phyloP scores from a whole-genome alignment of 2,113 vertebrate genomes.

The Epinephelus cyanopodus region DNA sequence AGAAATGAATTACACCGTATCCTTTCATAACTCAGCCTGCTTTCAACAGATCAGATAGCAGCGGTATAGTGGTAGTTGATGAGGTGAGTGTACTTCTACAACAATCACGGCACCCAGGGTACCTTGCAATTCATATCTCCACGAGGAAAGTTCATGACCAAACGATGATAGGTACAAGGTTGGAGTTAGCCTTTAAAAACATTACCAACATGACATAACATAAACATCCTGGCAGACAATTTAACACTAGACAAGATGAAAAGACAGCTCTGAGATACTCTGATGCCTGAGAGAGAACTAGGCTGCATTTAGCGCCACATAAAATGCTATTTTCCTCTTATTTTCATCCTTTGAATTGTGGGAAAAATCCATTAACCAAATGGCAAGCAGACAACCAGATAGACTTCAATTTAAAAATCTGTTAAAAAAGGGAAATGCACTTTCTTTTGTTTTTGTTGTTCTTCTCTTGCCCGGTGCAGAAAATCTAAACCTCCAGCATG shows the following conservation, averaged over 20 bases:
- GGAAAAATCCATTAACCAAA: conserved; percentile 20
- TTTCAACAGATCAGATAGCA: too few species aligned
- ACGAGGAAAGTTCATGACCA: too few species aligned
- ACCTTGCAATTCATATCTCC: too few species aligned
- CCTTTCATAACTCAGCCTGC: too few species aligned
- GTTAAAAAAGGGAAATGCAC: not conserved
- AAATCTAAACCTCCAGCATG: not conserved
- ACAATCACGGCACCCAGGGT: too few species aligned
- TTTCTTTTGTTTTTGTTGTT: not conserved
- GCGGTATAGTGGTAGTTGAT: too few species aligned
- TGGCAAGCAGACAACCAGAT: not conserved
- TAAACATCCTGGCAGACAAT: too few species aligned
- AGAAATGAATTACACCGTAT: too few species aligned
- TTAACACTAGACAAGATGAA: not conserved
- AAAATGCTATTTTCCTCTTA: not conserved
- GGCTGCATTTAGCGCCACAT: not conserved
- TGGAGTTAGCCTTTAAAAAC: too few species aligned
- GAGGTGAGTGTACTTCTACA: too few species aligned
- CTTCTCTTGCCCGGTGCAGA: not conserved
- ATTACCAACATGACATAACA: too few species aligned
- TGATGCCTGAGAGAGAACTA: not conserved
- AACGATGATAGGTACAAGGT: too few species aligned
- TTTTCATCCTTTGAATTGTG: not conserved
- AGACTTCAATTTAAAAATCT: not conserved
- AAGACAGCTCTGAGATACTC: not conserved